Evolutionary conservation across 2,113 vertebrate genomes (phyloP), one percentile per base, ranked within the genome.

Genomic region (Pongo pygmaeus): DNA sequence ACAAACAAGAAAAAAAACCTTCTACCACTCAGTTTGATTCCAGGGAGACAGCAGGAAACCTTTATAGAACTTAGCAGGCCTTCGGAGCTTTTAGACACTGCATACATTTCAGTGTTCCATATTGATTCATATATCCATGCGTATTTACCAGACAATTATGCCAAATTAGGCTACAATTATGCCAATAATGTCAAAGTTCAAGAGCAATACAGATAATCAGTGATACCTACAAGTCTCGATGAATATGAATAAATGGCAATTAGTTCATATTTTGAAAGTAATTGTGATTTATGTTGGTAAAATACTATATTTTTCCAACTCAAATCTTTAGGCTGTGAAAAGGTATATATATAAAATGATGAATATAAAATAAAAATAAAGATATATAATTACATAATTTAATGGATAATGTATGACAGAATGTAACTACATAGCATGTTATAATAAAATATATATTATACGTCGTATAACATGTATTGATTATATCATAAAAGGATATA

Each of bases 201-300:
- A 92, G 14, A 96, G 57, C 50, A 72, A 2, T 43, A n/a, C 89
- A 83, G 13, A 92, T 78, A n/a, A 78, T 23, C 18, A 22, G 30
- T 57, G n/a, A 75, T 69, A 70, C n/a, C 17, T 11, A 69, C 27
- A 86, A 89, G 43, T 18, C 18, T 59, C 75, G 72, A 13, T 17
- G 32, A 43, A 2, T 48, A 48, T 85, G 35, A 77, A 77, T 89
- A 59, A 90, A 50, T 61, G 11, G 40, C 27, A 84, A 16, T 79
- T 94, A 35, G 8, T 35, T 96, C 23, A 77, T 70, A 61, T 91
- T 96, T 64, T 30, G 7, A 70, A 90, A 79, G 40, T 87, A 86
- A 77, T 80, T 97, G 90, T 69, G 22, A 84, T 32, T 84, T 91
- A 78, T 91, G 27, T 74, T 88, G 35, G 32, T 5, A 89, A 85